A percentile compares a stretch with the other conserved stretches of the same genome.
Evolutionary conservation across 2,888 invertebrate species (phyloP).

Genomic region (Ligdia adustata): DNA sequence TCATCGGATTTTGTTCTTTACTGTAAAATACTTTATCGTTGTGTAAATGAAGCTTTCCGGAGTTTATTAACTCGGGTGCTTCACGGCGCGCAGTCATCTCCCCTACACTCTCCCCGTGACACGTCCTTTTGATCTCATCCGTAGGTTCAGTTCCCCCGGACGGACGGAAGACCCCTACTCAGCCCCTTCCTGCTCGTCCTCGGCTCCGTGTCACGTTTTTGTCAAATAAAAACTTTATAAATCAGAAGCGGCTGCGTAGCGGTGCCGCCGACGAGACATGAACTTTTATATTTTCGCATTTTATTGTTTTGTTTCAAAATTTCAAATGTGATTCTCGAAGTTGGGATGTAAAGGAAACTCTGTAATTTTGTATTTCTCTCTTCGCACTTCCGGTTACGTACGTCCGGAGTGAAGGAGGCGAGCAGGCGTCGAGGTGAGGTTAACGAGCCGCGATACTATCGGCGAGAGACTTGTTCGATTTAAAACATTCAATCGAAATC

Average conservation of each 20-base stretch:
- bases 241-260: slow-evolving; percentile 18
- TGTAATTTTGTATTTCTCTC: slow-evolving; percentile 28
- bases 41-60: no score
- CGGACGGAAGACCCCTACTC: no score
- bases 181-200: background rate
- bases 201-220: slow-evolving; percentile 25
- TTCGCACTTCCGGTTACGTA: slow-evolving; percentile 20
- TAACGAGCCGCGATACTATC: slow-evolving; percentile 15
- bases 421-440: slow-evolving; percentile 8
- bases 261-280: slow-evolving; percentile 19
- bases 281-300: slow-evolving; percentile 32
- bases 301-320: slow-evolving; percentile 34
- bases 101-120: no score
- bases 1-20: no score
- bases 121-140: no score
- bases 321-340: slow-evolving; percentile 28
- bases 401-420: no score
- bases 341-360: slow-evolving; percentile 28
- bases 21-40: no score
- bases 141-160: no score
- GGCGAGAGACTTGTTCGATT: slow-evolving; percentile 23
- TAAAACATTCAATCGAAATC: slow-evolving; percentile 33
- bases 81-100: no score
- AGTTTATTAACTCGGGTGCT: no score
- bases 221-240: slow-evolving; percentile 35